A percentile compares a stretch with the other conserved stretches of the same genome.
phyloP scores from a whole-genome alignment of 2,888 invertebrate genomes.

The Drosophila pegasa region DNA sequence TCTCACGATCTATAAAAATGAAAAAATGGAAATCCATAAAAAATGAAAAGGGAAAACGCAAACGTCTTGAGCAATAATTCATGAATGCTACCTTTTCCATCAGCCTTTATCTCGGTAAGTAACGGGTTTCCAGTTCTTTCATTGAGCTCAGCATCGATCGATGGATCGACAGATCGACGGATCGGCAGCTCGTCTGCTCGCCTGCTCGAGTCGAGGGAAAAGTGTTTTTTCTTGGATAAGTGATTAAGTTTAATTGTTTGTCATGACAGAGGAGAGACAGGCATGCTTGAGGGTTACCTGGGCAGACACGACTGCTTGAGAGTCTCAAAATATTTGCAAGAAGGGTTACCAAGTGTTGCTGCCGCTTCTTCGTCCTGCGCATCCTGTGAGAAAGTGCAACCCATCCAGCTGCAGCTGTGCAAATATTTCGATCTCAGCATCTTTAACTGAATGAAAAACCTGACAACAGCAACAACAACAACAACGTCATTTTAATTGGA shows the following conservation, averaged over 20 bases:
- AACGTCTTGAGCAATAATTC: conserved; percentile 59
- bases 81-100: conserved; percentile 29
- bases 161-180: conserved; percentile 35
- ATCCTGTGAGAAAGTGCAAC: conserved; percentile 34
- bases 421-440: conserved; percentile 22
- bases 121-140: conserved; percentile 49
- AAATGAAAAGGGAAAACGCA: conserved; percentile 53
- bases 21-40: conserved; percentile 65
- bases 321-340: conserved; percentile 56
- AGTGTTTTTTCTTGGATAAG: conserved; percentile 66
- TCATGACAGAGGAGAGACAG: conserved; percentile 34
- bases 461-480: not conserved
- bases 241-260: conserved; percentile 68
- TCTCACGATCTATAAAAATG: conserved; percentile 74
- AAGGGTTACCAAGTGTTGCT: conserved; percentile 40
- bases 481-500: conserved; percentile 21
- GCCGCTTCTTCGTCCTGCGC: not conserved
- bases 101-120: conserved; percentile 21
- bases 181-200: conserved; percentile 20
- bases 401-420: conserved; percentile 26
- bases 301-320: conserved; percentile 33
- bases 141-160: conserved; percentile 29
- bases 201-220: conserved; percentile 37
- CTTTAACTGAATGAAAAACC: not conserved
- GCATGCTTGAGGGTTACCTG: conserved; percentile 5